Conservation (phyloP, 2,888 invertebrate species). For the Cinara cedri region DNA sequence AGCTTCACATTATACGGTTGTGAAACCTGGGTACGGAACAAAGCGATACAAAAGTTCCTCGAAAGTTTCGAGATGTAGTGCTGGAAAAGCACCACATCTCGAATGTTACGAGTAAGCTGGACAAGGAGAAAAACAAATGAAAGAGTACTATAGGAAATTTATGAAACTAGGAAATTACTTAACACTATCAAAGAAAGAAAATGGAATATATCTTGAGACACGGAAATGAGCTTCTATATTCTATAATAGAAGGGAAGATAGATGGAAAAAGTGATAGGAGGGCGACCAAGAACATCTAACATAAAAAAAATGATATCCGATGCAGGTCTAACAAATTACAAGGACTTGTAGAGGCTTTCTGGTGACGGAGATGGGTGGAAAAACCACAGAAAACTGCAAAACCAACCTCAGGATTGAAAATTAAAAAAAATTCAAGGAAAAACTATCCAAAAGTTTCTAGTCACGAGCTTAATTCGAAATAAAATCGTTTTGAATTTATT, state of each 20-base stretch:
- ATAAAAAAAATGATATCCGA: not conserved
- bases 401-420: not conserved
- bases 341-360: not conserved
- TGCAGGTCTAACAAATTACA: not conserved
- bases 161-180: too few species aligned
- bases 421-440: too few species aligned
- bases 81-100: too few species aligned
- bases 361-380: not conserved
- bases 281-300: conserved; percentile 20
- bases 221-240: conserved; percentile 9
- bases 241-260: conserved; percentile 8
- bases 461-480: too few species aligned
- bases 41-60: conserved; percentile 21
- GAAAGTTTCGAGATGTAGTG: conserved; percentile 22
- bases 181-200: not conserved
- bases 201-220: conserved; percentile 5
- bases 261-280: conserved; percentile 7
- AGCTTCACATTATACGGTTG: conserved; percentile 11
- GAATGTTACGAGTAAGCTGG: too few species aligned
- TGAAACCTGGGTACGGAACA: conserved; percentile 15
- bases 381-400: not conserved
- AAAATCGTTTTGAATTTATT: too few species aligned
- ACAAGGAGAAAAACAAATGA: conserved; percentile 13
- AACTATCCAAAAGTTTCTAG: not conserved
- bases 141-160: not conserved